Conservation (phyloP, 1,140 invertebrate species). For the Zaprionus camerounensis region DNA sequence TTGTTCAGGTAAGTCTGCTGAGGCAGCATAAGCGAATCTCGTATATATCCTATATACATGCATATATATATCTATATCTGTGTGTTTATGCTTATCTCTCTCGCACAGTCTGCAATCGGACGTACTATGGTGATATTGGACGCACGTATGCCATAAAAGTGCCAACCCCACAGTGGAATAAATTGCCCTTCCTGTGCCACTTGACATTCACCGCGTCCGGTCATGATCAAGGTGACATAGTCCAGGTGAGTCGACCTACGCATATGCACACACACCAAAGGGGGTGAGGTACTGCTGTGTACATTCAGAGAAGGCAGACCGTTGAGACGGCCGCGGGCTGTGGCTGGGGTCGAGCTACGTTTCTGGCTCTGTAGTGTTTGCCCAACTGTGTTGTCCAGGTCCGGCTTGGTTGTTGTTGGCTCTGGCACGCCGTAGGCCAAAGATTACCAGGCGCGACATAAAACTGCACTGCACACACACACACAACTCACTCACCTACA, state of each 20-base stretch:
- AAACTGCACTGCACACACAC: slow-evolving; percentile 65
- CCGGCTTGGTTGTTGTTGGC: slow-evolving; percentile 45
- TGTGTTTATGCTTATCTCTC: slow-evolving; percentile 22
- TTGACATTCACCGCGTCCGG: slow-evolving; percentile 95
- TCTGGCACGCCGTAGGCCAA: slow-evolving; percentile 64
- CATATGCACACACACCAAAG: not conserved
- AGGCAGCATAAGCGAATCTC: not conserved
- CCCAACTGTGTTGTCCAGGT: slow-evolving; percentile 23
- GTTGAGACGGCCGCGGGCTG: not conserved
- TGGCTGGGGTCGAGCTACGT: not conserved
- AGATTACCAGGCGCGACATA: slow-evolving; percentile 68
- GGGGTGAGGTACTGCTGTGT: not conserved
- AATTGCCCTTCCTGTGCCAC: slow-evolving; percentile 93
- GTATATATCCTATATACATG: not conserved
- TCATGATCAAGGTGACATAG: slow-evolving; percentile 92
- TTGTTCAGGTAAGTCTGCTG: slow-evolving; percentile 88
- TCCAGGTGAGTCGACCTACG: slow-evolving; percentile 87
- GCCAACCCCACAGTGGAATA: slow-evolving; percentile 87
- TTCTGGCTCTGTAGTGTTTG: slow-evolving; percentile 40
- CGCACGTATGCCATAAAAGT: slow-evolving; percentile 91
- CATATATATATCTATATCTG: not conserved
- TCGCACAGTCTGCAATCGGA: slow-evolving; percentile 91
- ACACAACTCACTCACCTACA: not conserved
- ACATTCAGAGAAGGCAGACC: not conserved
- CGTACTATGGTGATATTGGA: slow-evolving; percentile 94